Evolutionary conservation across 2,797 vertebrate species (phyloP), one percentile per base, ranked within the genome.

Genomic region (Geotria australis): DNA sequence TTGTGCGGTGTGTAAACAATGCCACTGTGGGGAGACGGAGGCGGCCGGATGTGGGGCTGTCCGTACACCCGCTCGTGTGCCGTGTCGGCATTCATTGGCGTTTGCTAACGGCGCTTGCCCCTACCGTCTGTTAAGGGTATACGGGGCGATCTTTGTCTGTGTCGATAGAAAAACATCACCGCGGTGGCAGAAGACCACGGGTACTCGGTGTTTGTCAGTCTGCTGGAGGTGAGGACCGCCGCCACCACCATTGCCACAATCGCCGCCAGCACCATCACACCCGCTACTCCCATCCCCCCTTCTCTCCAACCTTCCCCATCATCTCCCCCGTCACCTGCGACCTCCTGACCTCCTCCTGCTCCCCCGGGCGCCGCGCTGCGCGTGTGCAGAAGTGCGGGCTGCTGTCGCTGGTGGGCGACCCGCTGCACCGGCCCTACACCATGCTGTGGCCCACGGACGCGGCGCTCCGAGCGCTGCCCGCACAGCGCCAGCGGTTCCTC

Each of bases 381-480:
- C 12, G 11, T 14, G n/a, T 24, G 24, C 72, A 96, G 89, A 80
- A 77, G 46, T 70, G 75, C 1, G 79, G 73, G 5, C 61, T 88
- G 60, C 63, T 79, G 47, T 66, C 68, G 8, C 11, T 75, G 59
- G 63, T 91, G 63, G 69, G 68, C 0, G 70, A 86, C 8, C 66
- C 58, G 2, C 56, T 74, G 3, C 70, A 81, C 67, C 75, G 71
- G 15, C 88, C 85, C 0, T 63, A 89, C 62, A 93, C 83, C 0
- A 10, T 89, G 62, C 83, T 96, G 70, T 70, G 81, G 72, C 86
- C 89, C 6, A 77, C 77, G 1, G 81, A 95, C 56, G 12, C 3
- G 1, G 70, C 70, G 57, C 73, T 95, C 66, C 70, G 72, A 3
- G 69, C 71, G 11, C 69, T 95, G 46, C 66, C 61, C 46, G 63